Evolutionary conservation across 2,888 invertebrate genomes (phyloP).

Genomic region (Rapana venosa): DNA sequence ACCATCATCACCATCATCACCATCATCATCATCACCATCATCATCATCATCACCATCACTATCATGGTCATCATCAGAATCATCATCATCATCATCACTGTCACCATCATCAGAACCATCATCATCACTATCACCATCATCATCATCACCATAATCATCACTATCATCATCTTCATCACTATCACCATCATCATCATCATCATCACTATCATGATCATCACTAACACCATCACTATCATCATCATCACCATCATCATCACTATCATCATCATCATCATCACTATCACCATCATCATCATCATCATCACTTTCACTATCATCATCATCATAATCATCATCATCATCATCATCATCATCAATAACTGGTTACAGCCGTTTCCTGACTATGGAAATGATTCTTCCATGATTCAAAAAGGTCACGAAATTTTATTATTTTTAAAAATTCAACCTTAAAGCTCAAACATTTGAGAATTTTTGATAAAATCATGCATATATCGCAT

Average conservation of each 20-base stretch:
- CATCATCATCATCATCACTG: slow-evolving; percentile 4
- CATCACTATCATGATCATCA: slow-evolving; percentile 24
- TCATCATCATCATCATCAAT: neutral
- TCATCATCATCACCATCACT: neutral
- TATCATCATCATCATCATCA: slow-evolving; percentile 25
- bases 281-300: slow-evolving; percentile 23
- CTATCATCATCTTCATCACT: neutral
- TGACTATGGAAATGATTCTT: no score
- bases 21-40: slow-evolving; percentile 18
- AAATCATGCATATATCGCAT: no score
- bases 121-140: neutral
- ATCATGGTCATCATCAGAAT: neutral
- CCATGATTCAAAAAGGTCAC: no score
- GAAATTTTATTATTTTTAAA: no score
- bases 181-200: slow-evolving; percentile 29
- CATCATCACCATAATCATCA: slow-evolving; percentile 15
- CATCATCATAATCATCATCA: neutral
- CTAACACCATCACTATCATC: slow-evolving; percentile 21
- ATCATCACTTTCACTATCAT: slow-evolving; percentile 7
- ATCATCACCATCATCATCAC: slow-evolving; percentile 29
- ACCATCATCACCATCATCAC: slow-evolving; percentile 1
- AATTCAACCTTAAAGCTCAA: no score
- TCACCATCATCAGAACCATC: neutral
- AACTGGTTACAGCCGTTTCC: neutral
- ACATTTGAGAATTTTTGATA: no score